A percentile compares a stretch with the other conserved stretches of the same genome.
These are phyloP conservation scores for Bombylius major DNA, from an alignment of 2,888 invertebrate genomes.

Conservation along the genomic window DNA sequence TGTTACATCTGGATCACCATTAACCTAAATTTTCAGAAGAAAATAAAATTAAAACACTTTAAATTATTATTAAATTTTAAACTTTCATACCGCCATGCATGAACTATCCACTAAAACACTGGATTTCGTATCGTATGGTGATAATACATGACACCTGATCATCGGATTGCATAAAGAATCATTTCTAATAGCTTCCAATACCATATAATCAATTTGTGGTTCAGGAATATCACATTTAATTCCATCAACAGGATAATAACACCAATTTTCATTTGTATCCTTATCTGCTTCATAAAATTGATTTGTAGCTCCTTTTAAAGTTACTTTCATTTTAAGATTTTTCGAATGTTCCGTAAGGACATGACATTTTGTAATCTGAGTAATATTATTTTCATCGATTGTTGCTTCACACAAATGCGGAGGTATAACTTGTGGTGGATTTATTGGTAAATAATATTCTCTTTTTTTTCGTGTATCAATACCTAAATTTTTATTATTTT, in stretches of 20 bases:
- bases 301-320: constrained; percentile 40
- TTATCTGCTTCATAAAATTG: too few relatives aligned
- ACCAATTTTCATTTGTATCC: constrained; percentile 42
- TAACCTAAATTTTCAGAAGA: constrained; percentile 17
- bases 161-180: constrained; percentile 44
- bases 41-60: neutral
- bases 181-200: constrained; percentile 20
- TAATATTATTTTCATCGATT: constrained; percentile 15
- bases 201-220: constrained; percentile 35
- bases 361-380: constrained; percentile 39
- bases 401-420: constrained; percentile 47
- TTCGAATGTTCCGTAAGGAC: constrained; percentile 46
- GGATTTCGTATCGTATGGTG: constrained; percentile 54
- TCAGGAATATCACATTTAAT: constrained; percentile 52
- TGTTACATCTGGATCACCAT: constrained; percentile 52
- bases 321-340: constrained; percentile 41
- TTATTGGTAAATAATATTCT: constrained; percentile 12
- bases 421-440: constrained; percentile 26
- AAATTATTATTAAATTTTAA: neutral
- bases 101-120: constrained; percentile 56
- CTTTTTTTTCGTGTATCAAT: constrained; percentile 14
- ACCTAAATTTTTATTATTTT: constrained; percentile 9
- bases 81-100: constrained; percentile 39
- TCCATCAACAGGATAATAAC: constrained; percentile 50
- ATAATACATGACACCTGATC: constrained; percentile 56